Evolutionary conservation across 2,888 invertebrate genomes (phyloP), one percentile per base, ranked within the genome.

Genomic region (Spilosoma lubricipeda): DNA sequence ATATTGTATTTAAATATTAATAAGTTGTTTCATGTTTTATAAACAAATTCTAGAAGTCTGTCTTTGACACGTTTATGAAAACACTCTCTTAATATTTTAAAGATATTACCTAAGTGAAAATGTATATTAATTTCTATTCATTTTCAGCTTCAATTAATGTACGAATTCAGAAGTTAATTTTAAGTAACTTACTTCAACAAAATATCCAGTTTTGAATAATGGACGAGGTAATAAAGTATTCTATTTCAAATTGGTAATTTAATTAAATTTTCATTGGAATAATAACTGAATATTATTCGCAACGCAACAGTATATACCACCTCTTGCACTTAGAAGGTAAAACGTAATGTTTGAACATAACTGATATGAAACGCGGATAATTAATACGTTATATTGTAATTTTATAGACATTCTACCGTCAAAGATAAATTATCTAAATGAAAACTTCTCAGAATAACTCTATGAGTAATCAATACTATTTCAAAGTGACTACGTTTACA

Each of bases 121-220:
- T 63, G 56, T 36, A 72, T 56, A 66, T 75, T 64, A 71, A 69
- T 73, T 75, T 63, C 56, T 11, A 45, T 71, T 70, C 30, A 67
- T 63, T 66, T 36, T 76, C 52, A 15, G n/a, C 70, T 80, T 52
- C 63, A 76, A 76, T 74, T 72, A 76, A 59, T 63, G 27, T 77
- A 64, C 68, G 59, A 77, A 72, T 66, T 70, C 52, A 39, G 68
- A 71, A 72, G 30, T 67, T 27, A 59, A 73, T 74, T 79, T 64
- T 63, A 20, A 72, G 20, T 66, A 77, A 70, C 69, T 73, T 71
- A n/a, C 45, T 75, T 45, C 52, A 68, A 75, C 72, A 69, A 72
- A 83, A 83, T 72, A 82, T 75, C 42, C 75, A 80, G 77, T 73
- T 83, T 67, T 63, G 74, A 78, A 81, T 72, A 71, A 73, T 52